Evolutionary conservation across 2,888 invertebrate genomes (phyloP).

Genomic region (Copidosoma aretas): DNA sequence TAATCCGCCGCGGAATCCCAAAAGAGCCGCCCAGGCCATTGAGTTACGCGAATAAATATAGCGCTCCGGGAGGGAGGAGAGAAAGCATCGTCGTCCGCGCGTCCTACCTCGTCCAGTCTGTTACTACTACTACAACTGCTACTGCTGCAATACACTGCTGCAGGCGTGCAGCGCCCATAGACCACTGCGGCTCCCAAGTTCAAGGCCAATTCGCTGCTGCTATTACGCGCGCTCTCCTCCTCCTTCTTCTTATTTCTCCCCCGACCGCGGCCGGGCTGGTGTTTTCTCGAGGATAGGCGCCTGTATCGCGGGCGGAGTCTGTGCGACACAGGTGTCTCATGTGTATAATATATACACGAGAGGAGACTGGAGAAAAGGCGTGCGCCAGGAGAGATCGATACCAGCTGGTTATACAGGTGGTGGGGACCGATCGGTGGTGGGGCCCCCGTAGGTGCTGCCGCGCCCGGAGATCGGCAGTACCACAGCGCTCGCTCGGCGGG

Average conservation of each 20-base stretch:
- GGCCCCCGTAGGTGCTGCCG: constrained; percentile 19
- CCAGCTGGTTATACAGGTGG: too few relatives aligned
- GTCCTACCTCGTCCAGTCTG: background rate
- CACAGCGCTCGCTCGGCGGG: background rate
- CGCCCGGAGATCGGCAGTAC: background rate
- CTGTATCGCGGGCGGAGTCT: constrained; percentile 13
- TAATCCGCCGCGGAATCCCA: too few relatives aligned
- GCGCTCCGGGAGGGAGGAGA: too few relatives aligned
- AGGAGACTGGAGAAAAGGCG: background rate
- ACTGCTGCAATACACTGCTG: too few relatives aligned
- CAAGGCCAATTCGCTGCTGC: constrained; percentile 24
- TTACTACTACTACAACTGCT: too few relatives aligned
- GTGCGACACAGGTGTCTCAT: constrained; percentile 1
- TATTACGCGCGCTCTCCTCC: constrained; percentile 4
- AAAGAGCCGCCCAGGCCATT: too few relatives aligned
- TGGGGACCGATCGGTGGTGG: background rate
- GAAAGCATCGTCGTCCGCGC: too few relatives aligned
- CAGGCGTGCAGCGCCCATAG: too few relatives aligned
- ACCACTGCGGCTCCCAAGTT: constrained; percentile 26
- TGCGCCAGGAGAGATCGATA: background rate
- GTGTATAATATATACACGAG: too few relatives aligned
- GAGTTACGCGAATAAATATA: too few relatives aligned
- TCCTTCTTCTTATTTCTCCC: background rate
- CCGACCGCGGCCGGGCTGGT: background rate
- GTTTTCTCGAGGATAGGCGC: constrained; percentile 8